Conservation (phyloP, 2,797 vertebrate species). For the Pseudomugil gertrudae region DNA sequence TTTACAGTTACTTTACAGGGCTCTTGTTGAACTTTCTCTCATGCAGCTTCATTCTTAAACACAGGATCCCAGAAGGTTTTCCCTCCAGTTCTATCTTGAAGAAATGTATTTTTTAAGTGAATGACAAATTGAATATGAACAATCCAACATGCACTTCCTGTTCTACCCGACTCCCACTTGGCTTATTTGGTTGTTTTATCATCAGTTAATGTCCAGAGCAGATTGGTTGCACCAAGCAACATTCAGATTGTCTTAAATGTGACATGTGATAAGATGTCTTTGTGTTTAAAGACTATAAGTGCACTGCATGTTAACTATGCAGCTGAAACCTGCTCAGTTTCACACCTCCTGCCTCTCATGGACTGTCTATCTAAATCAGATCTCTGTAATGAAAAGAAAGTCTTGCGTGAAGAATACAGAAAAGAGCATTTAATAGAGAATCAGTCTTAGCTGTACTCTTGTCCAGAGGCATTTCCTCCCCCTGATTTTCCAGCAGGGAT, state of each 20-base stretch:
- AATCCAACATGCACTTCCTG: not conserved
- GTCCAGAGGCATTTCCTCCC: slow-evolving; percentile 34
- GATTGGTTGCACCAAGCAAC: not conserved
- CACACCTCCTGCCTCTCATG: slow-evolving; percentile 5
- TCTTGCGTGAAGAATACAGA: slow-evolving; percentile 35
- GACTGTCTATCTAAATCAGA: slow-evolving; percentile 43
- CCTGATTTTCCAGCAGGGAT: slow-evolving; percentile 38
- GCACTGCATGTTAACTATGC: slow-evolving; percentile 4
- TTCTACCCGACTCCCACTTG: not conserved
- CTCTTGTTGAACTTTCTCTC: not conserved
- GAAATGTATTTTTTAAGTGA: not conserved
- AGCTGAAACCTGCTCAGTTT: slow-evolving; percentile 6
- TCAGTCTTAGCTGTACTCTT: slow-evolving; percentile 29
- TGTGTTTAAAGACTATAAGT: slow-evolving; percentile 9
- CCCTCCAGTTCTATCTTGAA: not conserved
- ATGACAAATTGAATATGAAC: not conserved
- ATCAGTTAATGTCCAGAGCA: slow-evolving; percentile 7
- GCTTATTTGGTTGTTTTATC: not conserved
- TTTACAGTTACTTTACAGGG: no score
- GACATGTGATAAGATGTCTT: not conserved
- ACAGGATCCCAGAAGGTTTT: not conserved
- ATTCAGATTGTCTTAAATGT: not conserved
- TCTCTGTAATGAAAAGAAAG: slow-evolving; percentile 46
- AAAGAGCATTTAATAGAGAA: slow-evolving; percentile 45
- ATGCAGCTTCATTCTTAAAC: not conserved